Evolutionary conservation across 2,888 invertebrate species (phyloP).

Genomic region (Luperina nickerlii): DNA sequence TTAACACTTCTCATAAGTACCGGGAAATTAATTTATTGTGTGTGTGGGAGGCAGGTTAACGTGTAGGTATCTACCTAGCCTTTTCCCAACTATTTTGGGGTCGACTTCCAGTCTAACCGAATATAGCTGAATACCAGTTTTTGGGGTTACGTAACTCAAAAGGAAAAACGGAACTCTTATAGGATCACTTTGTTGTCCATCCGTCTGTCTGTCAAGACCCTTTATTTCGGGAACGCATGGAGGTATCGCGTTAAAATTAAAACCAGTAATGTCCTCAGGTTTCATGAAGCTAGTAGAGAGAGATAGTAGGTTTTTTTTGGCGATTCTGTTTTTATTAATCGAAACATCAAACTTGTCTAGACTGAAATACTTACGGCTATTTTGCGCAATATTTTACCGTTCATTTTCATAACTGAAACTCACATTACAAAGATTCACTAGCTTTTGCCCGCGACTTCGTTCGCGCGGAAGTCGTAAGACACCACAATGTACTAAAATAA

Average conservation of each 20-base stretch:
- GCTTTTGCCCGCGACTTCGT: background rate
- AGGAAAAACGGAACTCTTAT: too few relatives aligned
- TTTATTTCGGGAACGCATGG: too few relatives aligned
- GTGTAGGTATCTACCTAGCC: background rate
- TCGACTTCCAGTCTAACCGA: background rate
- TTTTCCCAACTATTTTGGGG: background rate
- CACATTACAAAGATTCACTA: background rate
- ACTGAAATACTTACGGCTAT: background rate
- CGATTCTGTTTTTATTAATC: background rate
- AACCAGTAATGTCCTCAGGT: too few relatives aligned
- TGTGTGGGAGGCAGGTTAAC: constrained; percentile 4
- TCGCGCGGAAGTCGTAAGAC: background rate
- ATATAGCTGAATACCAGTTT: background rate
- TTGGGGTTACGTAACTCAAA: too few relatives aligned
- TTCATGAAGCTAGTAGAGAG: too few relatives aligned
- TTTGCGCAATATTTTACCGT: background rate
- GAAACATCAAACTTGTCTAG: background rate
- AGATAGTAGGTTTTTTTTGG: background rate
- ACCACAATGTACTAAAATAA: background rate
- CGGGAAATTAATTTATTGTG: constrained; percentile 66
- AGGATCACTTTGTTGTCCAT: too few relatives aligned
- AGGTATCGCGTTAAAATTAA: too few relatives aligned
- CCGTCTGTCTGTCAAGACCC: too few relatives aligned
- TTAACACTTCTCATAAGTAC: constrained; percentile 70
- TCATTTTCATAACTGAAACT: background rate